Conservation (phyloP, 2,888 invertebrate genomes). For the Xiphydria camelus region DNA sequence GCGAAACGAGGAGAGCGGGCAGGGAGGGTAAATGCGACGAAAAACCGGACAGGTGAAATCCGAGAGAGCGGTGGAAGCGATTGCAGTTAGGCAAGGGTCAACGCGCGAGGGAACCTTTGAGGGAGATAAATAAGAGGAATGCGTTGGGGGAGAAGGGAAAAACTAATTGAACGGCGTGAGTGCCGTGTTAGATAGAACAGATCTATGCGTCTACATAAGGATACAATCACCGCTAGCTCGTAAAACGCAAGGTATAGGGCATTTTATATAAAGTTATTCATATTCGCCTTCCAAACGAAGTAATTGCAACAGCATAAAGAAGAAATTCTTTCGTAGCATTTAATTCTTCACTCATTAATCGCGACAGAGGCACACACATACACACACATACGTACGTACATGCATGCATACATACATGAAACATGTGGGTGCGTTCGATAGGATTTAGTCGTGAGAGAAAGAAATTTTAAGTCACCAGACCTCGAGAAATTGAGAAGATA, state of each 20-base stretch:
- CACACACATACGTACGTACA: not conserved
- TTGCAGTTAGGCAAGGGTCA: no score
- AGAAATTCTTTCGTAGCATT: constrained; percentile 44
- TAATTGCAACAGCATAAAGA: no score
- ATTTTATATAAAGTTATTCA: constrained; percentile 47
- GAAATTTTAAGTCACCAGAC: no score
- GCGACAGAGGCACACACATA: constrained; percentile 20
- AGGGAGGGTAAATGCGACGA: no score
- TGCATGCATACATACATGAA: constrained; percentile 12
- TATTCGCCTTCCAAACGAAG: constrained; percentile 53
- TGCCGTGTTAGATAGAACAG: constrained; percentile 45
- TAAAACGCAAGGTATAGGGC: constrained; percentile 46
- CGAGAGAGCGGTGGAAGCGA: no score
- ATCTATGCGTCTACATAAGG: constrained; percentile 37
- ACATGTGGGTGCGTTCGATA: no score
- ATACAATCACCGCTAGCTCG: constrained; percentile 49
- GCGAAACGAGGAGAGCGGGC: no score
- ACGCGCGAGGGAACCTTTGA: no score
- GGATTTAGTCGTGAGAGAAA: no score
- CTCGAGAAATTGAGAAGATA: no score
- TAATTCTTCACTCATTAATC: constrained; percentile 28
- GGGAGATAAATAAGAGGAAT: not conserved
- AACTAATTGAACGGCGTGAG: constrained; percentile 37
- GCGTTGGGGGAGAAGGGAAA: constrained; percentile 3
- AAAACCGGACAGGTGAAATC: not conserved